Evolutionary conservation across 2,113 vertebrate species (phyloP).

Genomic region (Gobius niger): DNA sequence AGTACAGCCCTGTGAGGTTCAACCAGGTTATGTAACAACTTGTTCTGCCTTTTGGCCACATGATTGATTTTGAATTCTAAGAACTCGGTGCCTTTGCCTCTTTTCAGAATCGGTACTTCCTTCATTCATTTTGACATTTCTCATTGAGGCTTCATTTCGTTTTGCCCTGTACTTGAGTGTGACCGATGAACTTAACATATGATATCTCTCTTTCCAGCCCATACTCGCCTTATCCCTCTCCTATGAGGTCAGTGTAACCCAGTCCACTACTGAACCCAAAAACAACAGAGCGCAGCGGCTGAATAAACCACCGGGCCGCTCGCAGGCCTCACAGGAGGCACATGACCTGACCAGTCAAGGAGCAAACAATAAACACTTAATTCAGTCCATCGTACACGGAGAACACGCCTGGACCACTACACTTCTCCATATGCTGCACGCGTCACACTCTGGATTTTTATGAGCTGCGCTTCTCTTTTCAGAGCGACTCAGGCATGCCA

Average conservation of each 20-base stretch:
- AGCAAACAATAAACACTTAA: constrained; percentile 22
- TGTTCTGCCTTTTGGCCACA: too few species aligned
- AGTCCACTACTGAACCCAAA: constrained; percentile 25
- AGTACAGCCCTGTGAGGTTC: too few species aligned
- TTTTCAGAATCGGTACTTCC: too few species aligned
- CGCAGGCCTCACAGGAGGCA: neutral
- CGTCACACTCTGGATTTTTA: neutral
- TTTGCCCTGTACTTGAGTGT: neutral
- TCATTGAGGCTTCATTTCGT: neutral
- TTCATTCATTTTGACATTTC: too few species aligned
- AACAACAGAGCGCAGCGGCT: constrained; percentile 40
- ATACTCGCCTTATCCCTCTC: neutral
- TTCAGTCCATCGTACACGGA: neutral
- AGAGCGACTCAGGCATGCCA: neutral
- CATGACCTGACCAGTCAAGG: too few species aligned
- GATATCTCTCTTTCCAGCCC: neutral
- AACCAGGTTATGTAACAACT: too few species aligned
- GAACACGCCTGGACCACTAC: neutral
- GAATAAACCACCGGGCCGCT: constrained; percentile 44
- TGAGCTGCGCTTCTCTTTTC: neutral
- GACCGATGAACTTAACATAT: neutral
- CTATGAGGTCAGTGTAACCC: constrained; percentile 37
- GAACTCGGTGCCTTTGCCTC: too few species aligned
- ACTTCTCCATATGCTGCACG: neutral
- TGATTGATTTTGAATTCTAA: too few species aligned